Base-by-base conservation (phyloP, 2,888 invertebrate genomes). In the Yponomeuta evonymella region DNA sequence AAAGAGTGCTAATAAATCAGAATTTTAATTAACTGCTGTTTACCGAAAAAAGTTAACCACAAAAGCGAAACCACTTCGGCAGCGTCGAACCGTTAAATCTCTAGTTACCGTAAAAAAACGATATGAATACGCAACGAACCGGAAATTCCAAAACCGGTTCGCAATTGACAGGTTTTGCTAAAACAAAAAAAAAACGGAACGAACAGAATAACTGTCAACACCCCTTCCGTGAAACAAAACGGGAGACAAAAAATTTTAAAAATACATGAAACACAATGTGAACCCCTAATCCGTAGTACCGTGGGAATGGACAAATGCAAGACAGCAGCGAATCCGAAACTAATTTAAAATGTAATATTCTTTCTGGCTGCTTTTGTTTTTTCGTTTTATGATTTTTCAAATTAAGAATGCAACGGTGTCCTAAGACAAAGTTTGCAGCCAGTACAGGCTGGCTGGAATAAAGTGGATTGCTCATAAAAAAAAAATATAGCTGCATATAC, bases 181-280 rank as follows among this genome's bases (percentile, higher is more conserved):
- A 88, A 85, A 89, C 85, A 84, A 87, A 89, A 89, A 88, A 86
- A 85, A 83, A 75, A 76, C 75, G 74, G 78, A 84, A 82, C 75
- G 84, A 85, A 87, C 87, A 86, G 88, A 90, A 90, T 90, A 91
- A 88, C 90, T 92, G 92, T 92, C 92, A 92, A 90, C 92, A 92
- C 90, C 91, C 91, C 90, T 91, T 85, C 70, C 70, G 87, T 89
- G 88, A 91, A 90, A 90, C 90, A 91, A 91, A 84, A 82, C 82
- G 82, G 75, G 77, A 76, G 48, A 78, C 89, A 90, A 90, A 89
- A 85, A 85, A 83, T 82, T 23, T 83, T 83, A 87, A 88, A 90
- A 88, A 84, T 81, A 78, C 82, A 58, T 58, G 51, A 87, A 86
- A 86, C 83, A 85, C 83, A 86, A 85, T 81, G 83, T 81, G 83